Conservation (phyloP, 2,113 vertebrate genomes). For the Alethe castanea region DNA sequence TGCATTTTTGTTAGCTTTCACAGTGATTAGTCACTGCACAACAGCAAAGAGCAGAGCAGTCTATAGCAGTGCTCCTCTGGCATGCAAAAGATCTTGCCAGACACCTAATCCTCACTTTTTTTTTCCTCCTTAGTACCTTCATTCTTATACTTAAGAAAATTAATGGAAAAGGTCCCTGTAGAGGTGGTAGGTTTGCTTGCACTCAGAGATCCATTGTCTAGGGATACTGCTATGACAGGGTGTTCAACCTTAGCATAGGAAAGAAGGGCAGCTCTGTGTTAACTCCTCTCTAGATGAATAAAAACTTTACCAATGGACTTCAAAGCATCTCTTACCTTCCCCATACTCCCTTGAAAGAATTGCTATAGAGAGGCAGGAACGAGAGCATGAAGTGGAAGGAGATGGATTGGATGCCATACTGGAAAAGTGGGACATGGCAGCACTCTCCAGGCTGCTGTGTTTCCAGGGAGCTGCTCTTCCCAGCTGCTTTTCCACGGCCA, state of each 20-base stretch:
- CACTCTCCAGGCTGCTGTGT: neutral
- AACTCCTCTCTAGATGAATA: neutral
- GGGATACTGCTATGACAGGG: neutral
- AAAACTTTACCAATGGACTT: neutral
- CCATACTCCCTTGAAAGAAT: neutral
- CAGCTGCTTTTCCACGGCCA: neutral
- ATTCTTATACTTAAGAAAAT: constrained; percentile 2
- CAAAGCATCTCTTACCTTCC: neutral
- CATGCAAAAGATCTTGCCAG: constrained; percentile 31
- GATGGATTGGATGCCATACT: neutral
- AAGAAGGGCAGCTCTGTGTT: neutral
- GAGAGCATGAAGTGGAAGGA: neutral
- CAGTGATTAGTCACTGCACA: constrained; percentile 26
- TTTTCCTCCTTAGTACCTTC: neutral
- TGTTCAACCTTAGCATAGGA: neutral
- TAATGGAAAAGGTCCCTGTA: neutral
- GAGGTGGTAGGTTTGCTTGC: neutral
- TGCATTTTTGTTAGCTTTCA: constrained; percentile 43
- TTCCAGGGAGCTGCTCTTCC: neutral
- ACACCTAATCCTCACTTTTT: constrained; percentile 20
- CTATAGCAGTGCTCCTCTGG: neutral
- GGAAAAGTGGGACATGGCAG: neutral
- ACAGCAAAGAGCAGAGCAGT: neutral
- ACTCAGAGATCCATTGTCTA: neutral
- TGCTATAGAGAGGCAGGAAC: neutral